Base-by-base conservation (phyloP, 37 sponge, comb jelly and placozoan species). In the Eunapius fragilis region DNA sequence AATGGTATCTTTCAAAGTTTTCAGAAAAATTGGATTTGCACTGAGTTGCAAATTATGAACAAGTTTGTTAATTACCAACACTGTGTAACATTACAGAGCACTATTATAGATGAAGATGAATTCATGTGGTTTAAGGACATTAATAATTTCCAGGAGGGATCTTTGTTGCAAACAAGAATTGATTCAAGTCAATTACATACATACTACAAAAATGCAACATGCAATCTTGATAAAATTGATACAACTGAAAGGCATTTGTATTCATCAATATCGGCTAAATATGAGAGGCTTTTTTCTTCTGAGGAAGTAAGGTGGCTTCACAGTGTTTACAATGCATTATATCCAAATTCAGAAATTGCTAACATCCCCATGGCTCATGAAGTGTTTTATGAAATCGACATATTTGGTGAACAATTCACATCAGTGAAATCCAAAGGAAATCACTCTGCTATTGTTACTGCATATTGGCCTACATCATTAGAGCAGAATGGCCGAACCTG, bases 1-100 rank as follows among this genome's bases (percentile, higher is more conserved):
- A 82, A 90, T 81, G 91, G 91, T 22, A 80, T 87, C 25, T 49
- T 82, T 34, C 72, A 68, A 34, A 69, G 38, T 24, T 31, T 82
- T 34, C 72, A 70, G 2, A 82, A 25, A 2, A 48, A 41, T 2
- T 82, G 82, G 82, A 33, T 48, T 71, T 13, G 37, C 7, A 69
- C 78, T 3, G 86, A 85, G 70, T 41, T 32, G 31, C 87, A 84
- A 75, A 74, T 84, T 35, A 37, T 84, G 68, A 5, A 0, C 27
- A 78, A 86, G 71, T 80, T 86, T 31, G 24, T 79, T 41, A 41
- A 6, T 41, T 41, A 41, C 6, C 41, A 41, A 6, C 6, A 41
- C 6, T 41, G 41, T 41, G 6, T 41, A 9, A 41, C 6, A 6
- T 6, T 41, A 6, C 41, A 41, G 6, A 6, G 41, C 41, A 9